Evolutionary conservation across 1,140 invertebrate species (phyloP).

Genomic region (Ptiloglossa arizonensis): DNA sequence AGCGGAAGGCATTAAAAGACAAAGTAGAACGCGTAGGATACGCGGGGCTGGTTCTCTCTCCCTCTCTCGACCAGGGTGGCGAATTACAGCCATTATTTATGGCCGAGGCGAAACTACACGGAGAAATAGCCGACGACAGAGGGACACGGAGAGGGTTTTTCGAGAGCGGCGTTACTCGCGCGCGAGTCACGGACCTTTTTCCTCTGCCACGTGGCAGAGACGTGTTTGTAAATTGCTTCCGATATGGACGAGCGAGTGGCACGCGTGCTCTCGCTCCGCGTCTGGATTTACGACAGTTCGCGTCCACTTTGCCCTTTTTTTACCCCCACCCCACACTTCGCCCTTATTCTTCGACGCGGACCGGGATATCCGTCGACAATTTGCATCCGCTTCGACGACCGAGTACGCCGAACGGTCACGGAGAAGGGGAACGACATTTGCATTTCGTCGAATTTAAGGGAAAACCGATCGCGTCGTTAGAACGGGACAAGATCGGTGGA

Average conservation of each 20-base stretch:
- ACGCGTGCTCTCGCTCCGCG: slow-evolving; percentile 46
- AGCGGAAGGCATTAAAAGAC: slow-evolving; percentile 71
- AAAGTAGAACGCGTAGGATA: slow-evolving; percentile 53
- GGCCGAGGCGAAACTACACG: slow-evolving; percentile 26
- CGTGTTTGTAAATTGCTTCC: slow-evolving; percentile 72
- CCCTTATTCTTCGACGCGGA: background rate
- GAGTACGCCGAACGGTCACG: too few species aligned
- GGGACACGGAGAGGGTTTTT: slow-evolving; percentile 37
- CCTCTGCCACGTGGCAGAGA: slow-evolving; percentile 71
- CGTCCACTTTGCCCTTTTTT: slow-evolving; percentile 35
- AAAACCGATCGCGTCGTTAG: background rate
- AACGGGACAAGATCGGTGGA: too few species aligned
- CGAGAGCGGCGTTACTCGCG: background rate
- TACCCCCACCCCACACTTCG: background rate
- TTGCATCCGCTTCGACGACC: slow-evolving; percentile 26
- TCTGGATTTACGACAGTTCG: slow-evolving; percentile 60
- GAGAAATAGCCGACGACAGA: slow-evolving; percentile 56
- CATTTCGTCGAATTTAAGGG: slow-evolving; percentile 10
- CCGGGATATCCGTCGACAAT: slow-evolving; percentile 22
- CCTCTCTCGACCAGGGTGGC: slow-evolving; percentile 49
- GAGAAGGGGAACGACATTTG: slow-evolving; percentile 17
- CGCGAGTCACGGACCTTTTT: slow-evolving; percentile 49
- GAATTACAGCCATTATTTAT: slow-evolving; percentile 69
- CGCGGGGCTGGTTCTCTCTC: too few species aligned
- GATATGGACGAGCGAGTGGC: slow-evolving; percentile 63